These are phyloP conservation scores for Leptogaster cylindrica DNA, from an alignment of 2,888 invertebrate genomes.

Conservation along the genomic window DNA sequence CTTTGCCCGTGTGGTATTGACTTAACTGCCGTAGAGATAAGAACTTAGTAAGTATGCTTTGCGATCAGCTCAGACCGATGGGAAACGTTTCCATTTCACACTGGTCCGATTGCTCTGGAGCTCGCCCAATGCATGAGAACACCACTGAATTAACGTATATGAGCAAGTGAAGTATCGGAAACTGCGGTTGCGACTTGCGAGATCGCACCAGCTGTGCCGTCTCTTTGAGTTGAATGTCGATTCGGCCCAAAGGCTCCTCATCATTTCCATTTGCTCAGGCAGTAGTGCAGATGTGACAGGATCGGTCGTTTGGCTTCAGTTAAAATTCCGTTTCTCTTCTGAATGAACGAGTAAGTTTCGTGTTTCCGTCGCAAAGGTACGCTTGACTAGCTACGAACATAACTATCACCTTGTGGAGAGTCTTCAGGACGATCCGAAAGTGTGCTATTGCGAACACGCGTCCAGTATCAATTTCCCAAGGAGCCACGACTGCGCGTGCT, in stretches of 20 bases:
- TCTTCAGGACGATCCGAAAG: slow-evolving; percentile 1
- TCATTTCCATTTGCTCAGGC: slow-evolving; percentile 21
- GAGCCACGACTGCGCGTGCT: slow-evolving; percentile 5
- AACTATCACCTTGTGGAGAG: neutral
- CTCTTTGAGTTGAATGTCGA: slow-evolving; percentile 18
- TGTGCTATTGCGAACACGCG: slow-evolving; percentile 14
- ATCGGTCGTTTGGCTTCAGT: slow-evolving; percentile 28
- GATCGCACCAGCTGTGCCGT: slow-evolving; percentile 27
- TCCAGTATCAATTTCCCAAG: neutral
- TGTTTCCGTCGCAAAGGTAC: too few relatives aligned
- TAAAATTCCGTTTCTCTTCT: neutral
- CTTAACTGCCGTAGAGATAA: neutral
- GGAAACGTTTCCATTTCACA: slow-evolving; percentile 13
- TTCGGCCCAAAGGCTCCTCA: neutral
- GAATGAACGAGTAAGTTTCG: neutral
- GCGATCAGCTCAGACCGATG: too few relatives aligned
- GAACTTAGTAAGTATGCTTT: neutral
- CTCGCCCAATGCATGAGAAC: slow-evolving; percentile 2
- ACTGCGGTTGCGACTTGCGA: neutral
- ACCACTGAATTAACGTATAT: slow-evolving; percentile 10
- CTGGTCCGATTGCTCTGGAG: too few relatives aligned
- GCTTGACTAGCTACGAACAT: slow-evolving; percentile 6
- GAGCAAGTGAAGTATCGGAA: slow-evolving; percentile 23
- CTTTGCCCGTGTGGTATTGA: neutral
- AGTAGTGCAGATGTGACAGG: slow-evolving; percentile 9